phyloP scores from a whole-genome alignment of 1,140 invertebrate genomes.

The Druon quercuslanigerum region DNA sequence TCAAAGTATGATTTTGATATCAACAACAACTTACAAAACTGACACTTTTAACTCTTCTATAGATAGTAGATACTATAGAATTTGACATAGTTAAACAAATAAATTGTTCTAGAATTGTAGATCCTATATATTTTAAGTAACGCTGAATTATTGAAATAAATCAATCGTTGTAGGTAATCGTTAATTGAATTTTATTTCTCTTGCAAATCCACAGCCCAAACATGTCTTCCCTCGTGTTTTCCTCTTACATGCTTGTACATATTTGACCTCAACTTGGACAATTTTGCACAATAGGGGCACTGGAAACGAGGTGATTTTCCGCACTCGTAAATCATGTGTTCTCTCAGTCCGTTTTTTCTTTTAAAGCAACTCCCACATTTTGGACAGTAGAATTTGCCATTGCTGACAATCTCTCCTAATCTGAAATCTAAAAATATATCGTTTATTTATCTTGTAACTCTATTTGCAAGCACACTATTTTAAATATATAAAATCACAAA shows the following conservation, averaged over 20 bases:
- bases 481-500: no score
- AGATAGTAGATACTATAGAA: no score
- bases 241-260: constrained; percentile 16
- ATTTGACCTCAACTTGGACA: neutral
- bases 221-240: neutral
- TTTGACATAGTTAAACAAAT: no score
- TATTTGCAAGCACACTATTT: no score
- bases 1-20: no score
- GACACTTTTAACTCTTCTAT: no score
- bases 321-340: constrained; percentile 12
- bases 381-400: constrained; percentile 7
- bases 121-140: no score
- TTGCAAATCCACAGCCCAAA: constrained; percentile 6
- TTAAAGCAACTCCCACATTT: constrained; percentile 21
- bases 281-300: constrained; percentile 11
- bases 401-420: neutral
- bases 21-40: no score
- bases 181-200: neutral
- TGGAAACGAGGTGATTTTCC: neutral
- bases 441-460: neutral
- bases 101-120: no score
- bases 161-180: neutral
- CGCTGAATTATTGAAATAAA: no score
- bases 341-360: constrained; percentile 17
- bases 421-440: constrained; percentile 17